Base-by-base conservation (phyloP, 2,113 vertebrate species). In the Rutilus rutilus region DNA sequence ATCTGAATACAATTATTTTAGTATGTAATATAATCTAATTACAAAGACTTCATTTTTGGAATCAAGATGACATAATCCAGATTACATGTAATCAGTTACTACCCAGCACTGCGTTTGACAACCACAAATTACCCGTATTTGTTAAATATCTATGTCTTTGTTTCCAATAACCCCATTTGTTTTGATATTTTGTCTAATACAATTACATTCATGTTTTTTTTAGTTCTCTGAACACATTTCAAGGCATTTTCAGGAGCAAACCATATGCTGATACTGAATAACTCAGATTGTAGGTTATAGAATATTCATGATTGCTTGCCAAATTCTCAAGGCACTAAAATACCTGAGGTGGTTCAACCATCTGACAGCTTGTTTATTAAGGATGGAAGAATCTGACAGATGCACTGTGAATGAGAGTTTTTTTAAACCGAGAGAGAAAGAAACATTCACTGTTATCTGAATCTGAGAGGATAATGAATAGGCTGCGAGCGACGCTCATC, bases 341-440 rank as follows among this genome's bases (percentile, higher is more conserved):
- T 85, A 89, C 83, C 80, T 87, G 54, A 82, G 84, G 82, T 87
- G 86, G 75, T 88, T 25, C 23, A 59, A 69, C 86, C 86, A 83
- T 84, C 76, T 84, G 84, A 82, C 84, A 88, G 80, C 64, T 50
- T 78, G 33, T 85, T 84, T 82, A 71, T 89, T 85, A 87, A 75
- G 52, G 79, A 69, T 80, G 62, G 64, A 85, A 19, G 75, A 75
- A 67, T 30, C 71, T 86, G 87, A 77, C 89, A 87, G 83, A 88
- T 86, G 78, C 78, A 69, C 59, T 83, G 42, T 80, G 39, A 88
- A 86, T 81, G 27, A 86, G 83, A 86, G 27, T 65, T 89, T 42
- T 42, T 83, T 85, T 50, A 36, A 65, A 84, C 47, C 67, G 14
- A 36, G 19, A 11, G 25, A 39, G 17, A 65, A 65, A 81, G 25